phyloP scores from a whole-genome alignment of 2,797 vertebrate species.

The Hippopotamyrus pictus region DNA sequence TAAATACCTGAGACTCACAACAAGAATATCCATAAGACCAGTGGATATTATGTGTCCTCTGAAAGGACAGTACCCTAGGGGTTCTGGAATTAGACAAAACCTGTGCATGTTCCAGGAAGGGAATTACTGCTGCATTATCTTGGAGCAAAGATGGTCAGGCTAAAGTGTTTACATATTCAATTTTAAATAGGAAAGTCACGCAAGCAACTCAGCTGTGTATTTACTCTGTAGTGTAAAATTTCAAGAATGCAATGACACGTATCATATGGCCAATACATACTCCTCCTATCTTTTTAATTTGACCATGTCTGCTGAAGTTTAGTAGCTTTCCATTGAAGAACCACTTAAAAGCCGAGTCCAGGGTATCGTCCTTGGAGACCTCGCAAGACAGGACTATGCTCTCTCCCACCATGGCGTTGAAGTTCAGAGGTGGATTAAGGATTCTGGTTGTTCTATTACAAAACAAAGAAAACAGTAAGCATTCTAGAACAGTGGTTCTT shows the following conservation, averaged over 20 bases:
- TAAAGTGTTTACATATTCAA: neutral
- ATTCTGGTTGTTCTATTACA: conserved; percentile 70
- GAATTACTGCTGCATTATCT: neutral
- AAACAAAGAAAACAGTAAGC: conserved; percentile 3
- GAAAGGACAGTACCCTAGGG: neutral
- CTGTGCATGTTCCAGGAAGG: neutral
- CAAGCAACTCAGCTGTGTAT: neutral
- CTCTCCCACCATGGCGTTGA: conserved; percentile 75
- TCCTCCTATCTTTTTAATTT: conserved; percentile 79
- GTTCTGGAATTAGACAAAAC: neutral
- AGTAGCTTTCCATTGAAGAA: conserved; percentile 72
- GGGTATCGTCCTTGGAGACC: conserved; percentile 69
- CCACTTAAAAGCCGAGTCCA: conserved; percentile 70
- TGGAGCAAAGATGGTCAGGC: neutral
- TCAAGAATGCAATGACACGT: neutral
- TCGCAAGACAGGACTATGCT: conserved; percentile 78
- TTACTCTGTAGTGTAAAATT: neutral
- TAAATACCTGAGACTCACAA: neutral
- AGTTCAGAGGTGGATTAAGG: conserved; percentile 62
- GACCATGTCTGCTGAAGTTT: conserved; percentile 65
- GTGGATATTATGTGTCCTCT: neutral
- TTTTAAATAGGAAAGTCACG: neutral
- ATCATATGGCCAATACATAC: conserved; percentile 55
- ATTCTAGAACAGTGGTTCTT: neutral
- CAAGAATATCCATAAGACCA: neutral